A percentile compares a stretch with the other conserved stretches of the same genome.
These are phyloP conservation scores for Drosophila obscura DNA, from an alignment of 1,140 invertebrate species.

Conservation along the genomic window DNA sequence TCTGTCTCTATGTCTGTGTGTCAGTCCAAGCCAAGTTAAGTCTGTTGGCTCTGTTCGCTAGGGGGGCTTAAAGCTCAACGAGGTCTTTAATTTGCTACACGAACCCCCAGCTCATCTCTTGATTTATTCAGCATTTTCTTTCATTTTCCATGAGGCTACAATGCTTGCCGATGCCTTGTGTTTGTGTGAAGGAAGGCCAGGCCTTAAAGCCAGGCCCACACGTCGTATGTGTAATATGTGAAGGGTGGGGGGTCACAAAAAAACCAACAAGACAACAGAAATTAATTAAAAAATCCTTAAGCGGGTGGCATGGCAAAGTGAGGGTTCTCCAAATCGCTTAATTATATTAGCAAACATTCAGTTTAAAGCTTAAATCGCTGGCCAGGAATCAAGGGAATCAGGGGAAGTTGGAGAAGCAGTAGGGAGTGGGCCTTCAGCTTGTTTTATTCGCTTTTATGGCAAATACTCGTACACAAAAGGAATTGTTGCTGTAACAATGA, in stretches of 20 bases:
- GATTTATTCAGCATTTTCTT: constrained; percentile 54
- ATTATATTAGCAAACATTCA: constrained; percentile 72
- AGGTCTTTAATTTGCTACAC: constrained; percentile 46
- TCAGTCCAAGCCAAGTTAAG: constrained; percentile 6
- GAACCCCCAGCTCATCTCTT: constrained; percentile 4
- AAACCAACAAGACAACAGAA: constrained; percentile 57
- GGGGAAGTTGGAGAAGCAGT: neutral
- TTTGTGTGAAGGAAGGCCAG: neutral
- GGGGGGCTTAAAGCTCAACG: constrained; percentile 33
- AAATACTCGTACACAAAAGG: constrained; percentile 28
- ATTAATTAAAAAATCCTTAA: constrained; percentile 72
- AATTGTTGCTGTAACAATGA: constrained; percentile 54
- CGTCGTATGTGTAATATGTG: constrained; percentile 46
- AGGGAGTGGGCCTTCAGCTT: constrained; percentile 9
- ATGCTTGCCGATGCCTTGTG: constrained; percentile 32
- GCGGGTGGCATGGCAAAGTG: constrained; percentile 27
- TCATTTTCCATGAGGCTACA: constrained; percentile 67
- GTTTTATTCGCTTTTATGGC: constrained; percentile 26
- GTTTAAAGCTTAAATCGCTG: constrained; percentile 35
- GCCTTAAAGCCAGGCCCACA: constrained; percentile 29
- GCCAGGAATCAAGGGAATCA: neutral
- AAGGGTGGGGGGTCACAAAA: neutral
- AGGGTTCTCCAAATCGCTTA: constrained; percentile 60
- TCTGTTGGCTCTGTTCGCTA: constrained; percentile 3
- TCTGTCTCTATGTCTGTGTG: neutral